A percentile compares a stretch with the other conserved stretches of the same genome.
These are phyloP conservation scores for Motacilla tschutschensis DNA, from an alignment of 2,113 vertebrate genomes.

Conservation along the genomic window DNA sequence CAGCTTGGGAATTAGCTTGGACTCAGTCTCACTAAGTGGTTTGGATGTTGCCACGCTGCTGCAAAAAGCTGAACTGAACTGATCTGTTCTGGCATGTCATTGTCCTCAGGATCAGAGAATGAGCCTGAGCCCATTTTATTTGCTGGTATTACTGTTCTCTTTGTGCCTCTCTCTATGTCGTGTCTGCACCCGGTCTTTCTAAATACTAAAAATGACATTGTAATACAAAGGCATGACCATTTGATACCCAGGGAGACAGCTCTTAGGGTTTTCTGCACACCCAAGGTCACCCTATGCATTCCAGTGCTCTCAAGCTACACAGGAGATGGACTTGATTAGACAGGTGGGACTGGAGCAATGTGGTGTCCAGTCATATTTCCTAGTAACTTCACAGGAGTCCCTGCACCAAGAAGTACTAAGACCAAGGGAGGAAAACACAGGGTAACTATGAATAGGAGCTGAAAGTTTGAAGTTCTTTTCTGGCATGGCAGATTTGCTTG, in stretches of 20 bases:
- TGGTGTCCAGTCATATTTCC: not conserved
- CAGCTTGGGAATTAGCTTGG: not conserved
- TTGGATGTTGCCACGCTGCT: not conserved
- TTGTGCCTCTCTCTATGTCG: not conserved
- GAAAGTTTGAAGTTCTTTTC: not conserved
- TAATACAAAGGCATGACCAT: not conserved
- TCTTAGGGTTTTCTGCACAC: not conserved
- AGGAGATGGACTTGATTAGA: not conserved
- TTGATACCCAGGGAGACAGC: not conserved
- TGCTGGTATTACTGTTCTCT: not conserved
- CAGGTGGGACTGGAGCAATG: not conserved
- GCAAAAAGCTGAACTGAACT: not conserved
- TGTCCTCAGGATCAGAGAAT: not conserved
- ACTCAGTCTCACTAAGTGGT: not conserved
- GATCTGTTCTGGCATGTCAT: not conserved
- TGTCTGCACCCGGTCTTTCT: not conserved
- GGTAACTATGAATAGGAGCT: not conserved
- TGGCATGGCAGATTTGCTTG: not conserved
- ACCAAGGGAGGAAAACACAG: not conserved
- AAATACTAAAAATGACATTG: not conserved
- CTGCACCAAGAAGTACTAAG: not conserved
- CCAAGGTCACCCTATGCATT: not conserved
- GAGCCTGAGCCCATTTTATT: not conserved
- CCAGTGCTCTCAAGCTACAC: not conserved
- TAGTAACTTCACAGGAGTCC: not conserved